Percentiles rank a stretch among this genome's conserved stretches.
Evolutionary conservation across 2,113 vertebrate species (phyloP).

Genomic region (Chamaea fasciata): DNA sequence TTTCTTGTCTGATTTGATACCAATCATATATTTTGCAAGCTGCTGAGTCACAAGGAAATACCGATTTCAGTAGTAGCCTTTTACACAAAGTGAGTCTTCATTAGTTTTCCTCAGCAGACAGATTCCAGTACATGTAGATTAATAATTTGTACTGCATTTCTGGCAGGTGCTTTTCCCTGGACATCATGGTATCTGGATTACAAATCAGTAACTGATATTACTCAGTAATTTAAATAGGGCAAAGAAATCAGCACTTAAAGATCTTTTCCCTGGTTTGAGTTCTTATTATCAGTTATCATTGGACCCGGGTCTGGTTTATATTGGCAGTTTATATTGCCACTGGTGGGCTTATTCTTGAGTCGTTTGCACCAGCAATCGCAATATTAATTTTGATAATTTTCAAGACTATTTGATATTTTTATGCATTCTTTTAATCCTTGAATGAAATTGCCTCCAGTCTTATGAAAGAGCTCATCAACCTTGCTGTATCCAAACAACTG

Average conservation of each 20-base stretch:
- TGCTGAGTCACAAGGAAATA: neutral
- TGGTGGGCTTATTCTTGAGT: neutral
- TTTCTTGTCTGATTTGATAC: neutral
- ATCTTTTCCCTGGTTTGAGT: neutral
- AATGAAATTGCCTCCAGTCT: neutral
- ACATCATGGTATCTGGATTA: neutral
- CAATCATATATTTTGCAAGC: neutral
- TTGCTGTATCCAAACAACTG: neutral
- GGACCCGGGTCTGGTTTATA: neutral
- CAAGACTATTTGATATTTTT: neutral
- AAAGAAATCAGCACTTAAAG: neutral
- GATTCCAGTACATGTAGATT: neutral
- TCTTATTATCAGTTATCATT: neutral
- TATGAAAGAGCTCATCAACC: neutral
- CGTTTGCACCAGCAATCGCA: neutral
- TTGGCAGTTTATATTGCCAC: neutral
- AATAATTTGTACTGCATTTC: neutral
- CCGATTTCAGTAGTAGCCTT: neutral
- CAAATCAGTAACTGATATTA: neutral
- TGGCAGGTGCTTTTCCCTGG: neutral
- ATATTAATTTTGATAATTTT: neutral
- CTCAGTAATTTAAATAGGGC: neutral
- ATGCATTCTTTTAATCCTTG: neutral
- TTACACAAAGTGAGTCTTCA: neutral
- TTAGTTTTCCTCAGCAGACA: neutral